Percentiles rank a stretch among this genome's conserved stretches.
phyloP scores from a whole-genome alignment of 2,797 vertebrate species.

The Rhabdophis nuchalis region DNA sequence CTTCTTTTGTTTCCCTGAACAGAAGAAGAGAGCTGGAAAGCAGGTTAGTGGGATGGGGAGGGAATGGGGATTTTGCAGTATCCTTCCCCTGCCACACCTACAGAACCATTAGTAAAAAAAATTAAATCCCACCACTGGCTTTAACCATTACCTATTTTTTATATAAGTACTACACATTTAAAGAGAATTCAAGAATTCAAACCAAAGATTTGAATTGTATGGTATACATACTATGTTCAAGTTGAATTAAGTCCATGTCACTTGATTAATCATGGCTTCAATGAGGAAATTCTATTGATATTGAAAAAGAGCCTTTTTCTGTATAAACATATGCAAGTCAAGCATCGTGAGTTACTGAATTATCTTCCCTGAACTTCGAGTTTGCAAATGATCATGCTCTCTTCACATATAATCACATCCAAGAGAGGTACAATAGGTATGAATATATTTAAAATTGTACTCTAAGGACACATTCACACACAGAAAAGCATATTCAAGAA shows the following conservation, averaged over 20 bases:
- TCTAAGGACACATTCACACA: neutral
- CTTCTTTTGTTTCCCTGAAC: too few species aligned
- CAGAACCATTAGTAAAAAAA: too few species aligned
- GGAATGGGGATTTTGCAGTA: too few species aligned
- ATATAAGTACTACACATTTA: conserved; percentile 28
- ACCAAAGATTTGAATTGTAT: neutral
- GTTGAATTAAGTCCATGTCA: conserved; percentile 1
- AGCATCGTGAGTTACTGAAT: neutral
- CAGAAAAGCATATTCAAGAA: neutral
- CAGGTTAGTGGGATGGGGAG: too few species aligned
- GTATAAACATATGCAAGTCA: neutral
- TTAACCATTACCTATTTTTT: conserved; percentile 43
- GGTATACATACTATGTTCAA: neutral
- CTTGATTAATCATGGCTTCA: neutral
- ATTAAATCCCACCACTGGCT: neutral
- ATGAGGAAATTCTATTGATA: neutral
- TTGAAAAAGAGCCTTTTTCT: neutral
- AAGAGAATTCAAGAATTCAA: neutral
- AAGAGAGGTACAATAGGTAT: neutral
- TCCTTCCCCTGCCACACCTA: too few species aligned
- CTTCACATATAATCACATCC: neutral
- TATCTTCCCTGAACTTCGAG: neutral
- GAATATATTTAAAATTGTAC: neutral
- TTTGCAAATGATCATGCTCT: neutral
- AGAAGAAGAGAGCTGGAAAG: too few species aligned